These are phyloP conservation scores for Pangasius macronema DNA, from an alignment of 2,797 vertebrate species.

Conservation along the genomic window DNA sequence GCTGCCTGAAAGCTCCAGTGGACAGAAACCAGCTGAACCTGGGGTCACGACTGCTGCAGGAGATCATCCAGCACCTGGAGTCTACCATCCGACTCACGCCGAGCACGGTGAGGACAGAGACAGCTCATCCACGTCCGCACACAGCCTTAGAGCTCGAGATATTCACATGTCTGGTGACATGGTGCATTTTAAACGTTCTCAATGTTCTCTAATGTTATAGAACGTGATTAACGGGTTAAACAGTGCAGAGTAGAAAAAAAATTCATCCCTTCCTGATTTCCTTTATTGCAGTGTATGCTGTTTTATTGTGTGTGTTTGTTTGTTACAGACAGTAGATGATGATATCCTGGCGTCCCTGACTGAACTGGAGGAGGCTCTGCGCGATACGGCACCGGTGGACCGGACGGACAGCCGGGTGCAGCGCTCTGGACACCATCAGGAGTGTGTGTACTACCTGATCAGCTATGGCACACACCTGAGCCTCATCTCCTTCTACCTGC, in stretches of 20 bases:
- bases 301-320: not conserved
- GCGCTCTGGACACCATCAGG: slow-evolving; percentile 81
- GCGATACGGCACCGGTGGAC: slow-evolving; percentile 75
- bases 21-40: slow-evolving; percentile 88
- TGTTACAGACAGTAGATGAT: slow-evolving; percentile 73
- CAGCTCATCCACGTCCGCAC: not conserved
- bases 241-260: not conserved
- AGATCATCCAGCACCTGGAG: slow-evolving; percentile 91
- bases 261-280: not conserved
- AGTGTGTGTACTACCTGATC: slow-evolving; percentile 92
- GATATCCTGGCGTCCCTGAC: slow-evolving; percentile 87
- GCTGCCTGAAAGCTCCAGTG: slow-evolving; percentile 88
- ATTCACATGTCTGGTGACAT: not conserved
- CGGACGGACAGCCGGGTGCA: slow-evolving; percentile 77
- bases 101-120: slow-evolving; percentile 72
- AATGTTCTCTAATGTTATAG: not conserved
- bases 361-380: slow-evolving; percentile 83
- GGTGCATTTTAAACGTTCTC: not conserved
- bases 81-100: slow-evolving; percentile 75
- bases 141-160: not conserved
- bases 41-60: slow-evolving; percentile 86
- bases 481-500: slow-evolving; percentile 90
- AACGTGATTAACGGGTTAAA: not conserved
- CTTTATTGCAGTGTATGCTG: not conserved
- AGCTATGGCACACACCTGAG: slow-evolving; percentile 89